phyloP scores from a whole-genome alignment of 2,888 invertebrate genomes.

The Meliscaeva auricollis region DNA sequence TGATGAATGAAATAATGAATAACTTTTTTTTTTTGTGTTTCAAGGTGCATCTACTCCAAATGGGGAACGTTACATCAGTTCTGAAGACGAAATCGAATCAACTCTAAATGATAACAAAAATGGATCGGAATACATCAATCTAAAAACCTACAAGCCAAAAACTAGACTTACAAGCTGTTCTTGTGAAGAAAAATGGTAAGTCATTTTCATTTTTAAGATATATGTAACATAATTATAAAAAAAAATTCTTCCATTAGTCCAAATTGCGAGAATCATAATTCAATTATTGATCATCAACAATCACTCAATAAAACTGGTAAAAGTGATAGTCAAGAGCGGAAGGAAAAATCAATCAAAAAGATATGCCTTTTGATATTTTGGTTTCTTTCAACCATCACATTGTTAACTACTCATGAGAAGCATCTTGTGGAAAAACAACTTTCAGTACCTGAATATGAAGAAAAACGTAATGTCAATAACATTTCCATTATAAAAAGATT shows the following conservation, averaged over 20 bases:
- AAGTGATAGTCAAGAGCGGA: slow-evolving; percentile 78
- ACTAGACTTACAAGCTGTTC: slow-evolving; percentile 42
- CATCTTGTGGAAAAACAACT: slow-evolving; percentile 81
- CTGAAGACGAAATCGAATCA: slow-evolving; percentile 77
- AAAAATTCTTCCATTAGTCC: slow-evolving; percentile 72
- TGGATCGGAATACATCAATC: slow-evolving; percentile 80
- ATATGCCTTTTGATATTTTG: slow-evolving; percentile 80
- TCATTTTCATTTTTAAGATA: not conserved
- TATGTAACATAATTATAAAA: not conserved
- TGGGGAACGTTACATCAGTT: slow-evolving; percentile 76
- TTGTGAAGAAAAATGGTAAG: slow-evolving; percentile 64
- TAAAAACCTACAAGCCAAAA: slow-evolving; percentile 75
- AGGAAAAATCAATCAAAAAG: slow-evolving; percentile 79
- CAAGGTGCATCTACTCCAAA: slow-evolving; percentile 78
- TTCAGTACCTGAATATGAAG: slow-evolving; percentile 80
- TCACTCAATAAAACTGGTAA: slow-evolving; percentile 78
- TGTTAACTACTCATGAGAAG: slow-evolving; percentile 82
- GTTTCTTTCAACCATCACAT: slow-evolving; percentile 79
- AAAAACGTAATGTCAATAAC: slow-evolving; percentile 79
- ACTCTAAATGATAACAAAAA: slow-evolving; percentile 77
- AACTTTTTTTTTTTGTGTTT: not conserved
- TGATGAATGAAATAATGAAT: not conserved
- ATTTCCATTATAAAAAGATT: not conserved
- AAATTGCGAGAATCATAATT: slow-evolving; percentile 81
- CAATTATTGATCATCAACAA: slow-evolving; percentile 77